Base-by-base conservation (phyloP, 2,797 vertebrate genomes). In the Centropyge bicolor region DNA sequence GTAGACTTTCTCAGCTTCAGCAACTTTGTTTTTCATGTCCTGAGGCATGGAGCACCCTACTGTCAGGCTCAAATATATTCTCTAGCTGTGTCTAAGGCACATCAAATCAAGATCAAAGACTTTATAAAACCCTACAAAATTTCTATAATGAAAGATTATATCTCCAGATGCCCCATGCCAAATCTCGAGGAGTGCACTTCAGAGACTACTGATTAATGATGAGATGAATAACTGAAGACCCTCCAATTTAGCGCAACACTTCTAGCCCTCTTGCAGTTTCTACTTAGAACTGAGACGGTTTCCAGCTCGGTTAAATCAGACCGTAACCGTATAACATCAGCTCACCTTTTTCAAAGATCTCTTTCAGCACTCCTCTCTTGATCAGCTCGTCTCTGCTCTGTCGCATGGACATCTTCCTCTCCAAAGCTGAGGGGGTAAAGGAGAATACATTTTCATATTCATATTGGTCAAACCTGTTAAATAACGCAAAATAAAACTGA, bases 331-430 rank as follows among this genome's bases (percentile, higher is more conserved):
- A 19, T 6, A 61, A 78, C 61, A 70, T 46, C 45, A 35, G 56
- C 80, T 97, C 93, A 99, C 98, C 98, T 98, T 98, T 99, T 90
- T 99, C 98, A 91, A 98, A 99, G 89, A 98, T 98, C 94, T 99
- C 98, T 93, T 99, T 99, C 88, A 99, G 93, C 78, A 99, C 98
- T 51, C 98, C 98, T 90, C 98, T 94, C 90, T 99, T 99, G 94
- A 99, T 99, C 87, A 99, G 95, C 86, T 99, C 98, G 56, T 99
- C 98, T 94, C 98, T 95, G 95, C 97, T 99, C 93, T 99, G 98
- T 74, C 98, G 95, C 95, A 97, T 95, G 0, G 97, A 99, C 95
- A 99, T 98, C 95, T 99, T 99, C 92, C 98, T 96, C 93, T 99
- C 98, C 95, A 99, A 94, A 84, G 96, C 98, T 99, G 90, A 68